Percentiles rank a stretch among this genome's conserved stretches.
Evolutionary conservation across 2,113 vertebrate species (phyloP).

Genomic region (Sprattus sprattus): DNA sequence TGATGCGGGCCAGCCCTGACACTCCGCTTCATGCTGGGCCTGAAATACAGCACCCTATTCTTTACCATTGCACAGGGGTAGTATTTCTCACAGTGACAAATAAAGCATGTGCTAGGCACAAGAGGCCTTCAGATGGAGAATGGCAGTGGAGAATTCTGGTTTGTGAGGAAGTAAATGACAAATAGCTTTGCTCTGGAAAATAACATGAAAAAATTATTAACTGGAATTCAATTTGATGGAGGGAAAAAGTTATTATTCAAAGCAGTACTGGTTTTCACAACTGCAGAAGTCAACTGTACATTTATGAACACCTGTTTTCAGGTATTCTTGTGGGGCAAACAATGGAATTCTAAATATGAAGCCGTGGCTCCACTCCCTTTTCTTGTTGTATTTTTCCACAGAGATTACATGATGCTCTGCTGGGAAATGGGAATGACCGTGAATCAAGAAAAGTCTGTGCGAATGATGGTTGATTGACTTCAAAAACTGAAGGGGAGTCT

Average conservation of each 20-base stretch:
- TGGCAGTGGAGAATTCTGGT: neutral
- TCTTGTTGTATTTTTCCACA: conserved; percentile 5
- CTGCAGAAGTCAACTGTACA: neutral
- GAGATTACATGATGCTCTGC: conserved; percentile 3
- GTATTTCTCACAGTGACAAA: conserved; percentile 65
- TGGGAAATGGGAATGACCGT: conserved; percentile 22
- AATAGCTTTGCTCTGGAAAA: neutral
- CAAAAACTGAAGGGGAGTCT: conserved; percentile 29
- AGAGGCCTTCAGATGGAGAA: neutral
- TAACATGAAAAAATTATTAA: neutral
- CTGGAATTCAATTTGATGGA: neutral
- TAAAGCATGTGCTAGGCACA: conserved; percentile 44
- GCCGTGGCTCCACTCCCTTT: neutral
- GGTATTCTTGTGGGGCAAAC: conserved; percentile 5
- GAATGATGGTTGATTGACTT: conserved; percentile 27
- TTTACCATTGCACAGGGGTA: conserved; percentile 62
- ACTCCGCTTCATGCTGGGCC: neutral
- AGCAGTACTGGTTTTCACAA: neutral
- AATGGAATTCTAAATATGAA: neutral
- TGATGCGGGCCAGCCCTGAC: conserved; percentile 53
- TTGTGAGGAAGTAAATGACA: neutral
- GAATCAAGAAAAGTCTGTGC: neutral
- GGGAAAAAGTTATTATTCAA: neutral
- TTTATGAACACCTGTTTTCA: conserved; percentile 15
- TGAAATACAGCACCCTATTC: conserved; percentile 39